Evolutionary conservation across 2,888 invertebrate species (phyloP), one percentile per base, ranked within the genome.

Genomic region (Antitype chi): DNA sequence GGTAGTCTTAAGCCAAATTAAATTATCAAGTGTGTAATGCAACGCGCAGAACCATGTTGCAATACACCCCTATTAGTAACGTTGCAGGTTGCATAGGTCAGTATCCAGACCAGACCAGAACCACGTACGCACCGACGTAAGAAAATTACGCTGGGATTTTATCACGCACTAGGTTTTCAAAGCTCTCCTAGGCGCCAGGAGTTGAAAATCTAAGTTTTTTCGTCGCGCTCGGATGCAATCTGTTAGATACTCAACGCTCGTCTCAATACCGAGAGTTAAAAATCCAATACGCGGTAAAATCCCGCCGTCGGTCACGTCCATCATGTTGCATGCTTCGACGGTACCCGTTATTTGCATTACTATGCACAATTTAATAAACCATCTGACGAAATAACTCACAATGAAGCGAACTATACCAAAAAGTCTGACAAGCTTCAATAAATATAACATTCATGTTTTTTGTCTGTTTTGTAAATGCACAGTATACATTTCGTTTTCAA

Each of bases 361-460:
- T 59, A 47, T 11, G 52, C 17, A 43, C 43, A 32, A 60, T 55
- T 55, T 15, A 55, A 49, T 68, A 53, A 81, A 74, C 53, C n/a
- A 25, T 66, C 20, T 25, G 38, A 57, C 15, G 3, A 20, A 78
- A 57, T 55, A 70, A 70, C 66, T 73, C 6, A 11, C 52, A 57
- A 52, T 23, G 15, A 53, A 73, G 62, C 28, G 6, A 78, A 57
- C 52, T 52, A 66, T 55, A 77, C 47, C 3, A 82, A 82, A 70
- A 64, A 68, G 53, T 82, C 82, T 15, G n/a, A 67, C 8, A 38
- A 53, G 53, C 59, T 78, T 78, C 73, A 73, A 53, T 52, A 66
- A 62, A 76, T 59, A 69, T 57, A 63, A 64, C n/a, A 60, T 63
- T 64, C 49, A 38, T 57, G 57, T 70, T 81, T 78, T 72, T 84